Base-by-base conservation (phyloP, 2,797 vertebrate species). In the Urophycis tenuis region DNA sequence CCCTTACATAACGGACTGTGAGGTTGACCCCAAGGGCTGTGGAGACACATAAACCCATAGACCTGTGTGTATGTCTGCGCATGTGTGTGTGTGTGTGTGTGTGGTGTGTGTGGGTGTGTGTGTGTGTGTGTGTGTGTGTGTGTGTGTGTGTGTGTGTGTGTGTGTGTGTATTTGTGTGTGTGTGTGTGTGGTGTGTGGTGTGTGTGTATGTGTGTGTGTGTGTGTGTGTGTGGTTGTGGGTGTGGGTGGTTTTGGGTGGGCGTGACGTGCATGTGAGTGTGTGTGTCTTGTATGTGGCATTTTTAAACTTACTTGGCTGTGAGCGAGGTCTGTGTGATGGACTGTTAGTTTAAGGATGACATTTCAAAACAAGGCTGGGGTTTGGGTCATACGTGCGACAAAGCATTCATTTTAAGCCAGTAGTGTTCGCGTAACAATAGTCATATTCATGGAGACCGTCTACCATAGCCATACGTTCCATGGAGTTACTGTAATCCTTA, bases 1-100 rank as follows among this genome's bases (percentile, higher is more conserved):
- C 71, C 12, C 81, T 93, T 92, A 92, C 60, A 80, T 91, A 93
- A 93, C 87, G 74, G 79, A 86, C 87, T 84, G 72, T 69, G 78
- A 86, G 84, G 88, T 88, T 88, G 82, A 89, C 90, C 89, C 90
- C 64, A 71, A 81, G 89, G 88, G 67, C 83, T 30, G 39, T 80
- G 78, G 64, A 75, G 74, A 78, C 79, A 74, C 39, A 70, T 7
- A 7, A 14, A 70, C 15, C 31, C 30, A 29, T 3, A 34, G 34
- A 19, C 76, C 84, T 79, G 80, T 71, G 71, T 64, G 49, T 60
- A n/a, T 75, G 53, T 67, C 22, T 69, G 19, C 15, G 32, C 36
- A n/a, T 19, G n/a, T 45, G 1, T n/a, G 49, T 60, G 49, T n/a
- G 49, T 60, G 71, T 22, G 49, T 22, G 75, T 15, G 22, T 22